Evolutionary conservation across 2,797 vertebrate species (phyloP).

Genomic region (Cryptoblepharus egeriae): DNA sequence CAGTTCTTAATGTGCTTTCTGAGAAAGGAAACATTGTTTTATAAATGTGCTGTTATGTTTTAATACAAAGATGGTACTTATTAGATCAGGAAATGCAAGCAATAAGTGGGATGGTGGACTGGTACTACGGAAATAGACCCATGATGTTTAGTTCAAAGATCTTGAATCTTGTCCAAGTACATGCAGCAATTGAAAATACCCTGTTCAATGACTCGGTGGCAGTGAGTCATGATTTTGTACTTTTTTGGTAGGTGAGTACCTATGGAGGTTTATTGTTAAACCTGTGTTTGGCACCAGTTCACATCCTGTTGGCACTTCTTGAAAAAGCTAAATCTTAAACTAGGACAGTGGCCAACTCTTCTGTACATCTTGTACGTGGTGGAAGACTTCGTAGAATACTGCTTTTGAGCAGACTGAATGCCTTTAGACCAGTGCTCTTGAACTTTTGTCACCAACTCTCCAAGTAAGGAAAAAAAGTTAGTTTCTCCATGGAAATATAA

Average conservation of each 20-base stretch:
- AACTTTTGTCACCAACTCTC: background rate
- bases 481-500: background rate
- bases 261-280: slow-evolving; percentile 26
- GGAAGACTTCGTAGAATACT: background rate
- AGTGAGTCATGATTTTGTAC: slow-evolving; percentile 7
- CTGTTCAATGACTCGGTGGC: slow-evolving; percentile 4
- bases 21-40: slow-evolving; percentile 22
- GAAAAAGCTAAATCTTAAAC: slow-evolving; percentile 4
- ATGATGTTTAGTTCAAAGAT: background rate
- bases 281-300: slow-evolving; percentile 8
- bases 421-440: background rate
- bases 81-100: slow-evolving; percentile 2
- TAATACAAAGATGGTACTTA: background rate
- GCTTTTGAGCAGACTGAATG: slow-evolving; percentile 13
- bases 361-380: background rate
- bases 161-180: slow-evolving; percentile 30
- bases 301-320: slow-evolving; percentile 7
- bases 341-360: background rate
- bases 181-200: slow-evolving; percentile 23
- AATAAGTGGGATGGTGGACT: background rate
- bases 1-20: slow-evolving; percentile 1
- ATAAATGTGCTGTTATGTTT: background rate
- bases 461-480: background rate
- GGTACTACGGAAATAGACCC: background rate
- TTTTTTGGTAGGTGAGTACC: background rate